phyloP scores from a whole-genome alignment of 2,797 vertebrate species.

The Mionectes olivaceus region DNA sequence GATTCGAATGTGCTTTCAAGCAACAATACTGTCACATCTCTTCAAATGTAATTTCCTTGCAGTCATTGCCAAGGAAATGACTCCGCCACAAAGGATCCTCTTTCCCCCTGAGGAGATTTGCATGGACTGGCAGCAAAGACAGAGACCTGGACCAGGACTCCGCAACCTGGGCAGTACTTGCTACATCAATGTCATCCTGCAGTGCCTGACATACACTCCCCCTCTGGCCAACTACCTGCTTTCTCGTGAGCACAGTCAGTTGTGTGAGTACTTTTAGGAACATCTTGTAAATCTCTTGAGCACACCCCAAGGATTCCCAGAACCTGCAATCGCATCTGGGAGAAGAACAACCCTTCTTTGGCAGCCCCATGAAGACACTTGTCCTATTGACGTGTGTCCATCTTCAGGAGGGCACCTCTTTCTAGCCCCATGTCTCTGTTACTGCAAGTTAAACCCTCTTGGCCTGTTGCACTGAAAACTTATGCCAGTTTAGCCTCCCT shows the following conservation, averaged over 20 bases:
- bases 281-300: neutral
- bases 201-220: slow-evolving; percentile 93
- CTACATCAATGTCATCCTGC: slow-evolving; percentile 92
- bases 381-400: neutral
- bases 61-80: neutral
- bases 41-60: neutral
- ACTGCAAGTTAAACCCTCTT: neutral
- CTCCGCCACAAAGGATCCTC: neutral
- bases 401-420: neutral
- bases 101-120: neutral
- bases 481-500: neutral
- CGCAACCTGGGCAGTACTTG: slow-evolving; percentile 95
- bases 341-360: neutral
- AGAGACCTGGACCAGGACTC: slow-evolving; percentile 89
- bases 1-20: neutral
- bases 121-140: neutral
- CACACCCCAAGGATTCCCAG: neutral
- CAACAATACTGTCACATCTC: neutral
- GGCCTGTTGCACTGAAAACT: neutral
- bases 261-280: neutral
- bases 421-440: neutral
- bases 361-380: neutral
- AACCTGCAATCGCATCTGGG: neutral
- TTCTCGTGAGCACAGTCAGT: neutral
- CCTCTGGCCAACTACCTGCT: slow-evolving; percentile 84